Conservation (phyloP, 2,113 vertebrate genomes). For the Ia io region DNA sequence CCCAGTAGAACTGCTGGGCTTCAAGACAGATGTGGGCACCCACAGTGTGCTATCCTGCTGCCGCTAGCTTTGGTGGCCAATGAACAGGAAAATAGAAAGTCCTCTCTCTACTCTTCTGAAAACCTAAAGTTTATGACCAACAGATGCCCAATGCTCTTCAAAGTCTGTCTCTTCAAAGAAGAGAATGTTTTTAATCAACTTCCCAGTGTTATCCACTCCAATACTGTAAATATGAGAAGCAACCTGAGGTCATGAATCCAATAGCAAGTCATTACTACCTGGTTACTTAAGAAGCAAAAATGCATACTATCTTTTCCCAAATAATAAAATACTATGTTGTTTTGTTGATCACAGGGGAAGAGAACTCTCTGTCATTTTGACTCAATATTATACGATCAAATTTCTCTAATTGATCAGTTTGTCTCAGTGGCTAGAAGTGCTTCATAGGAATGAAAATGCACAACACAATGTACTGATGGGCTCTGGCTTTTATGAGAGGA, state of each 20-base stretch:
- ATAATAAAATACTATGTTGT: not conserved
- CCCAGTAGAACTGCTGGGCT: not conserved
- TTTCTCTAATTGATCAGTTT: not conserved
- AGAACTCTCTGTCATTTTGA: not conserved
- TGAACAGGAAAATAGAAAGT: not conserved
- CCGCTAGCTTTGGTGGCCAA: accelerated
- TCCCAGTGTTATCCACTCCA: not conserved
- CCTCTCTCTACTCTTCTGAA: not conserved
- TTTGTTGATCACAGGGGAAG: not conserved
- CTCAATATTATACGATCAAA: not conserved
- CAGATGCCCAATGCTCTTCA: not conserved
- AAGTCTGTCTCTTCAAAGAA: not conserved
- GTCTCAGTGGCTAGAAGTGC: not conserved
- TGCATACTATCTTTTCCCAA: not conserved
- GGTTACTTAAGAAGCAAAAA: not conserved
- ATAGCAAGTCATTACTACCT: not conserved
- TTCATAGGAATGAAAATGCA: not conserved
- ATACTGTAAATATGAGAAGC: not conserved
- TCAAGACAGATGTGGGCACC: accelerated
- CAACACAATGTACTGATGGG: not conserved
- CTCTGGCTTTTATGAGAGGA: not conserved
- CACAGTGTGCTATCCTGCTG: accelerated
- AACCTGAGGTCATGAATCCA: not conserved
- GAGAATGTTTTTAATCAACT: not conserved
- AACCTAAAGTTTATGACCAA: not conserved